Percentiles rank a stretch among this genome's conserved stretches.
These are phyloP conservation scores for Thalassophryne amazonica DNA, from an alignment of 2,797 vertebrate species.

Conservation along the genomic window DNA sequence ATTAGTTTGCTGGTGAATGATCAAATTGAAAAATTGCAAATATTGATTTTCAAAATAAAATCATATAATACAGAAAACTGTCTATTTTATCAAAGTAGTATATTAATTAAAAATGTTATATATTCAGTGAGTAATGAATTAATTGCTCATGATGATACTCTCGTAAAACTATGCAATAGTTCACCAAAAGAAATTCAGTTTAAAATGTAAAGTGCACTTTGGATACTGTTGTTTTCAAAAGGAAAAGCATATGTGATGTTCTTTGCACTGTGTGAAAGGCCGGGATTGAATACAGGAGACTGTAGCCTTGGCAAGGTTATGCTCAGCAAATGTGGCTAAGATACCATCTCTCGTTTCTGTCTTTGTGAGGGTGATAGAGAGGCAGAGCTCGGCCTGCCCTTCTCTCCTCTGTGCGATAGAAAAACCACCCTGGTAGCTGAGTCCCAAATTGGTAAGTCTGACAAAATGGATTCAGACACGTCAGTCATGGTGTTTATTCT, in stretches of 20 bases:
- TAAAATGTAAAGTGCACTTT: conserved; percentile 10
- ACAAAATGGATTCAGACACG: neutral
- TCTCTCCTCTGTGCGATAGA: conserved; percentile 91
- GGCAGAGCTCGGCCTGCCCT: conserved; percentile 88
- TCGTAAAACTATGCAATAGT: too few species aligned
- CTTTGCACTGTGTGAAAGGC: neutral
- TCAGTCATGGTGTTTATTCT: too few species aligned
- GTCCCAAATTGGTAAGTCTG: conserved; percentile 89
- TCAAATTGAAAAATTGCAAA: too few species aligned
- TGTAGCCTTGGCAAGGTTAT: conserved; percentile 40
- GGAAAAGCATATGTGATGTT: neutral
- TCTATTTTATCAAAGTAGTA: too few species aligned
- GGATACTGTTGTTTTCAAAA: neutral
- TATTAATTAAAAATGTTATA: too few species aligned
- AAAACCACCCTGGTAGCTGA: conserved; percentile 90
- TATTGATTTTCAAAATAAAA: too few species aligned
- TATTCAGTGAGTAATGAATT: too few species aligned
- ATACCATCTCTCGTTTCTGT: conserved; percentile 60
- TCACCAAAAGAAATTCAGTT: too few species aligned
- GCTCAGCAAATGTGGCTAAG: conserved; percentile 50
- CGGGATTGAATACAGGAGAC: conserved; percentile 7
- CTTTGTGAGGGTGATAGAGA: conserved; percentile 90
- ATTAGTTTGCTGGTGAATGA: too few species aligned
- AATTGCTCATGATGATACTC: too few species aligned
- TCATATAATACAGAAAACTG: too few species aligned